Evolutionary conservation across 2,888 invertebrate species (phyloP).

Genomic region (Mythimna impura): DNA sequence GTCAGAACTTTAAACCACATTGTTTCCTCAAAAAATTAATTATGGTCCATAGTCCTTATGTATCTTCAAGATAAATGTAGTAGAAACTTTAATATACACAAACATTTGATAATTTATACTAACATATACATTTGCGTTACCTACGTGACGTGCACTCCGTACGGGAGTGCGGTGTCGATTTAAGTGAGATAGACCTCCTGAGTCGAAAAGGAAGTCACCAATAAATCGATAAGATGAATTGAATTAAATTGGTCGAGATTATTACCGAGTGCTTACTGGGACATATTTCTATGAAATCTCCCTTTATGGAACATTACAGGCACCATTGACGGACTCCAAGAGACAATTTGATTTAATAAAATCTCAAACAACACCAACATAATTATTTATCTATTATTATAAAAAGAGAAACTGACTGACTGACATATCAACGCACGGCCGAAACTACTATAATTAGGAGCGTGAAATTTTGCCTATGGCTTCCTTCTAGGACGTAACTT

Average conservation of each 20-base stretch:
- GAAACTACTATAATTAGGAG: too few species aligned
- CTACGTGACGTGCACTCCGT: slow-evolving; percentile 1
- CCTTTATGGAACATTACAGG: not conserved
- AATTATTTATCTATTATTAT: too few species aligned
- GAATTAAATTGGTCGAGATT: slow-evolving; percentile 22
- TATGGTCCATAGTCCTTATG: not conserved
- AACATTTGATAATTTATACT: not conserved
- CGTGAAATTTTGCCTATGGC: too few species aligned
- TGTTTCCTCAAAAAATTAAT: slow-evolving; percentile 23
- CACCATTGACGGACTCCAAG: too few species aligned
- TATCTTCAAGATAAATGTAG: not conserved
- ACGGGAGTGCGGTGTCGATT: not conserved
- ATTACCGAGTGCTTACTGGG: slow-evolving; percentile 1
- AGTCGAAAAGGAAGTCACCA: slow-evolving; percentile 46
- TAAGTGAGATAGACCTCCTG: slow-evolving; percentile 17
- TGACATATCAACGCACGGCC: too few species aligned
- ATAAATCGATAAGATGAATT: slow-evolving; percentile 37
- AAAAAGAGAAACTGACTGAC: too few species aligned
- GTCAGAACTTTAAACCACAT: slow-evolving; percentile 54
- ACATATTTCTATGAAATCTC: not conserved
- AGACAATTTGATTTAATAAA: too few species aligned
- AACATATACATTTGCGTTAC: not conserved
- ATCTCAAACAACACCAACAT: too few species aligned
- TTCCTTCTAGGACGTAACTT: too few species aligned
- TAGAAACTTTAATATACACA: not conserved